Percentiles rank a stretch among this genome's conserved stretches.
These are phyloP conservation scores for Automeris io DNA, from an alignment of 2,888 invertebrate species.

Conservation along the genomic window DNA sequence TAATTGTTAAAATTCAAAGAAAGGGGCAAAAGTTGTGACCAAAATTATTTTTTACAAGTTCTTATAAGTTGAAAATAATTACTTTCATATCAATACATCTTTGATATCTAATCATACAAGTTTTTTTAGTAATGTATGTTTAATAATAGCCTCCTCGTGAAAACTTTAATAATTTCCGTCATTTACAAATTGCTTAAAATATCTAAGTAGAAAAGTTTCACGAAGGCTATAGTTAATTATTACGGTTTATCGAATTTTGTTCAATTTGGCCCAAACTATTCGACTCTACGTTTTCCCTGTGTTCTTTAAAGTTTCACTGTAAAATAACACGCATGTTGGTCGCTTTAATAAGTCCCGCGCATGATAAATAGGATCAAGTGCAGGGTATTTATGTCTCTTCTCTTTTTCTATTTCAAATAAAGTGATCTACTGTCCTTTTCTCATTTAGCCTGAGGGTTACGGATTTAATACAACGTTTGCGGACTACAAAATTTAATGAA, in stretches of 20 bases:
- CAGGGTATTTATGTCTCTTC: constrained; percentile 30
- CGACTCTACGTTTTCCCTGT: constrained; percentile 40
- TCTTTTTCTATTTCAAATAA: constrained; percentile 29
- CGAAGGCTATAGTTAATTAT: constrained; percentile 1
- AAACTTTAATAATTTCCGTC: neutral
- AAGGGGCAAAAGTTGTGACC: no score
- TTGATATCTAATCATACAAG: no score
- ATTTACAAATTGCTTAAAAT: neutral
- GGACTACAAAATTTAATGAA: constrained; percentile 65
- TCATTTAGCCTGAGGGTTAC: constrained; percentile 32
- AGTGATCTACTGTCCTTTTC: constrained; percentile 32
- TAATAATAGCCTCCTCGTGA: neutral
- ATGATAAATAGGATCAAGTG: constrained; percentile 73
- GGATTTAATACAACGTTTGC: constrained; percentile 48
- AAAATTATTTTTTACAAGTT: no score
- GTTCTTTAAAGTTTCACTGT: constrained; percentile 51
- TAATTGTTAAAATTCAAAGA: no score
- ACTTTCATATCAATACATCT: no score
- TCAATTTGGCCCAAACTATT: constrained; percentile 1
- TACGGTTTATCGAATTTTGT: neutral
- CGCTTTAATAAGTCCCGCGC: constrained; percentile 68
- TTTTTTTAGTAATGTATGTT: no score
- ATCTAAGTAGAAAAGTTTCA: neutral
- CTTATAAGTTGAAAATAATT: no score
- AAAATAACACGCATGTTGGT: constrained; percentile 59